Percentiles rank a stretch among this genome's conserved stretches.
Evolutionary conservation across 2,113 vertebrate species (phyloP).

Genomic region (Podocnemis expansa): DNA sequence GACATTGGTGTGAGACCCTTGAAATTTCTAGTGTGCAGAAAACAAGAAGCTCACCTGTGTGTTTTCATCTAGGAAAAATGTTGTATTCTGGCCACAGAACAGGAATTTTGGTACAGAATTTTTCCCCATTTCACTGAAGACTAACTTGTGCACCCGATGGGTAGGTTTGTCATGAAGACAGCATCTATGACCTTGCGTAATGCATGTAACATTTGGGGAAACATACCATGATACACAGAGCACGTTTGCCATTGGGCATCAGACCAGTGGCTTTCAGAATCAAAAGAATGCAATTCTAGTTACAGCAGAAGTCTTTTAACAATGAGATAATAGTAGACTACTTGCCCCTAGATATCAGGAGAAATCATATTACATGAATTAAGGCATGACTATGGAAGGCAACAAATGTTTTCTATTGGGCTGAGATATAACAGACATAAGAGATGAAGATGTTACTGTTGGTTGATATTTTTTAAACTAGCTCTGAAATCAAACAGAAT

Average conservation of each 20-base stretch:
- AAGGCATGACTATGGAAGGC: neutral
- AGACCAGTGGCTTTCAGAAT: neutral
- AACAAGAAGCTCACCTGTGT: neutral
- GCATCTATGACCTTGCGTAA: neutral
- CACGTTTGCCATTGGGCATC: neutral
- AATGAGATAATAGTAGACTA: neutral
- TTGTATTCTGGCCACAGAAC: neutral
- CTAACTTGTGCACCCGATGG: neutral
- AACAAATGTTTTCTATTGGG: neutral
- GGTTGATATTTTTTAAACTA: neutral
- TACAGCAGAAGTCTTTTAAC: neutral
- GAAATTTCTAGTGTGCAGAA: neutral
- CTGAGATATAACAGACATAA: neutral
- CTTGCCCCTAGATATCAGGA: neutral
- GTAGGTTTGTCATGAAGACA: neutral
- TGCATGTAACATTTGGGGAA: neutral
- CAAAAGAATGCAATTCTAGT: fast-evolving
- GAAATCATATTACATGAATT: neutral
- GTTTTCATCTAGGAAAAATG: neutral
- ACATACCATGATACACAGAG: neutral
- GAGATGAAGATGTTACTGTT: neutral
- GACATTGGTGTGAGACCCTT: neutral
- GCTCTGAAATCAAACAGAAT: neutral
- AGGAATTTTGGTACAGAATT: neutral
- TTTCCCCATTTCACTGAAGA: neutral